These are phyloP conservation scores for Dryomyza anilis DNA, from an alignment of 2,888 invertebrate genomes.

Conservation along the genomic window DNA sequence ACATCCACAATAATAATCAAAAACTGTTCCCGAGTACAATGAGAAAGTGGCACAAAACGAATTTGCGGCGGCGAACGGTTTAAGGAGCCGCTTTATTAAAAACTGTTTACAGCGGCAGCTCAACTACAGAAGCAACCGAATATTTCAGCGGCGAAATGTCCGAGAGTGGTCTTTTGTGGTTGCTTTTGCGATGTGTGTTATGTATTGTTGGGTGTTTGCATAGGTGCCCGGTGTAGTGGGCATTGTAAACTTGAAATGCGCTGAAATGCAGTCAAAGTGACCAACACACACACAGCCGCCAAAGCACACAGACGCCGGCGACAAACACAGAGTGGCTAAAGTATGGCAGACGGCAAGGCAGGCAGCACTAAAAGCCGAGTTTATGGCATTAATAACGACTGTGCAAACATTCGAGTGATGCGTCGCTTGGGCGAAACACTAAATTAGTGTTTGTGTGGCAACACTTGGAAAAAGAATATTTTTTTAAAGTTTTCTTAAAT, in stretches of 20 bases:
- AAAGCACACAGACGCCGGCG: neutral
- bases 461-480: too few species aligned
- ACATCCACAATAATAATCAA: neutral
- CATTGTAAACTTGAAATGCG: too few species aligned
- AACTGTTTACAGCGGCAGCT: neutral
- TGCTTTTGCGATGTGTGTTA: too few species aligned
- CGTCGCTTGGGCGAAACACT: neutral
- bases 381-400: conserved; percentile 14
- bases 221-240: too few species aligned
- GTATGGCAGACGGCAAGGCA: too few species aligned
- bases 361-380: conserved; percentile 2
- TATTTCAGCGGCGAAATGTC: too few species aligned
- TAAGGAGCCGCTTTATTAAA: neutral
- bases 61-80: neutral
- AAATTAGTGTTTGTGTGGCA: too few species aligned
- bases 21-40: neutral
- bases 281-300: neutral
- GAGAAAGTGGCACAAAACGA: neutral
- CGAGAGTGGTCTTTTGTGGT: too few species aligned
- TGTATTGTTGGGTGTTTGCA: too few species aligned
- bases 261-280: too few species aligned
- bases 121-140: neutral
- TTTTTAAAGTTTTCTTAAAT: too few species aligned
- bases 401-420: conserved; percentile 7
- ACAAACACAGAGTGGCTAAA: too few species aligned